Evolutionary conservation across 2,888 invertebrate species (phyloP).

Genomic region (Emmelina monodactyla): DNA sequence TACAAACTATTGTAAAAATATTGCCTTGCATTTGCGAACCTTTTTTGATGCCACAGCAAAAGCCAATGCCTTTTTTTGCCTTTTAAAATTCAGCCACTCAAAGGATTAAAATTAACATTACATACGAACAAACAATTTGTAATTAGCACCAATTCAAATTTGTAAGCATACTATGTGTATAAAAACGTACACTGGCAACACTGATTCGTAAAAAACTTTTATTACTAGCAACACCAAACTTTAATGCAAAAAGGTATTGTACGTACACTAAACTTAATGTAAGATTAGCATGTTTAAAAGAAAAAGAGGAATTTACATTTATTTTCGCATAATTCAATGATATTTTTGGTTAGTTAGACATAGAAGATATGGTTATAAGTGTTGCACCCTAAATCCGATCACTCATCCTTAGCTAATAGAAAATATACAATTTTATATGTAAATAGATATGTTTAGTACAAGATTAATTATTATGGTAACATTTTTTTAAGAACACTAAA

Average conservation of each 20-base stretch:
- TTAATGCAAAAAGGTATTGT: constrained; percentile 24
- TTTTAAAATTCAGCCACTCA: too few species aligned
- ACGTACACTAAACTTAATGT: neutral
- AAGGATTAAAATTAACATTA: too few species aligned
- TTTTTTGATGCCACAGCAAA: too few species aligned
- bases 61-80: too few species aligned
- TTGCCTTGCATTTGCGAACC: too few species aligned
- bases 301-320: too few species aligned
- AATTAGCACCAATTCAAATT: constrained; percentile 63
- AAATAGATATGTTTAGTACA: constrained; percentile 44
- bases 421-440: constrained; percentile 47
- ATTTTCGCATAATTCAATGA: too few species aligned
- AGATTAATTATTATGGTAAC: constrained; percentile 59
- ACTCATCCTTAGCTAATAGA: constrained; percentile 36
- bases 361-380: constrained; percentile 26
- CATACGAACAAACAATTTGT: too few species aligned
- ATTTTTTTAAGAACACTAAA: constrained; percentile 22
- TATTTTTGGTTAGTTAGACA: constrained; percentile 38
- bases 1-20: too few species aligned
- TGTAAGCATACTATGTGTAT: constrained; percentile 41
- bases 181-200: constrained; percentile 31
- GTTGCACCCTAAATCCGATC: constrained; percentile 39
- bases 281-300: constrained; percentile 8
- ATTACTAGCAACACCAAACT: constrained; percentile 40
- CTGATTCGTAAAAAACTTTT: constrained; percentile 24